Evolutionary conservation across 2,888 invertebrate species (phyloP).

Genomic region (Coecobrya sp.): DNA sequence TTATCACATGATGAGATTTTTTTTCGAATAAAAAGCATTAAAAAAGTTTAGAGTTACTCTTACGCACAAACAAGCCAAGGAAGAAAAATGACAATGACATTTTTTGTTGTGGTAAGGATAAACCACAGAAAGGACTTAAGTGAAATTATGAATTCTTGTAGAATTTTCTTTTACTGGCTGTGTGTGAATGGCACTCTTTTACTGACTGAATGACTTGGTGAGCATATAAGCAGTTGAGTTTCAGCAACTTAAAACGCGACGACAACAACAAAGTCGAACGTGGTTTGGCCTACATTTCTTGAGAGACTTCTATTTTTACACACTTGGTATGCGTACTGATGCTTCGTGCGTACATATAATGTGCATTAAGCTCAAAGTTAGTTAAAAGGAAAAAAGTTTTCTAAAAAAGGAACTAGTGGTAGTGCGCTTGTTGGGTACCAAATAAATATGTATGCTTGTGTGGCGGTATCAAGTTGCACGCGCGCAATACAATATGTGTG

Average conservation of each 20-base stretch:
- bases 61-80: not conserved
- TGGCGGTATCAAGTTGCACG: constrained; percentile 53
- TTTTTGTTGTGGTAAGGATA: constrained; percentile 2
- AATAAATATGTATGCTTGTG: not conserved
- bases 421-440: not conserved
- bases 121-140: constrained; percentile 9
- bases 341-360: not conserved
- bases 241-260: not conserved
- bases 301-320: not conserved
- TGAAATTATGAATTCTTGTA: not conserved
- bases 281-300: constrained; percentile 10
- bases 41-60: constrained; percentile 29
- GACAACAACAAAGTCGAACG: constrained; percentile 2
- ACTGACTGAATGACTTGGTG: not conserved
- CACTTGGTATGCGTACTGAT: not conserved
- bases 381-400: constrained; percentile 12
- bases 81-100: not conserved
- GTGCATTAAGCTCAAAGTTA: not conserved
- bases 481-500: constrained; percentile 11
- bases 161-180: not conserved
- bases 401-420: not conserved
- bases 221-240: not conserved
- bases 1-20: not conserved
- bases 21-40: not conserved
- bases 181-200: not conserved